These are phyloP conservation scores for Rhea pennata DNA, from an alignment of 2,113 vertebrate species.

Conservation along the genomic window DNA sequence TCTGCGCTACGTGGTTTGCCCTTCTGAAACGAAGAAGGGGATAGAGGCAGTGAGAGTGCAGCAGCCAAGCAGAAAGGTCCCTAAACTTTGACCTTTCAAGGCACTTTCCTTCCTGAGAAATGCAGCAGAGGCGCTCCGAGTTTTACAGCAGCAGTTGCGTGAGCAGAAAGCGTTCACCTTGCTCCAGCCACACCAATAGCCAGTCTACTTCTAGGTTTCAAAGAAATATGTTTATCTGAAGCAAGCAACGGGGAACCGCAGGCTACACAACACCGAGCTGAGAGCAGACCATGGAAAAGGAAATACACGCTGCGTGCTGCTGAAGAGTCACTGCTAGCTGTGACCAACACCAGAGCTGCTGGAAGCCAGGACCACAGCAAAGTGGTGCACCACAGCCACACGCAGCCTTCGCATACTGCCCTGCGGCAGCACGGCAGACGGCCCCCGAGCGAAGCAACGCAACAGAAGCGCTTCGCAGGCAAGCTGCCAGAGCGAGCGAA, in stretches of 20 bases:
- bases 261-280: rapidly evolving
- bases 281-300: neutral
- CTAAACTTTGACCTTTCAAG: neutral
- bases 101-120: neutral
- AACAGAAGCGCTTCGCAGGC: neutral
- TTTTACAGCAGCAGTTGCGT: rapidly evolving
- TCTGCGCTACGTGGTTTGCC: rapidly evolving
- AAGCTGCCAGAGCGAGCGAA: neutral
- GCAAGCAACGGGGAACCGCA: neutral
- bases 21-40: rapidly evolving
- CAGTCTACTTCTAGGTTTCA: neutral
- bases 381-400: neutral
- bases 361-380: neutral
- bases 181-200: rapidly evolving
- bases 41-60: neutral
- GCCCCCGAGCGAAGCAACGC: rapidly evolving
- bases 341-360: neutral
- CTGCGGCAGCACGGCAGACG: neutral
- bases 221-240: neutral
- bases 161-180: neutral
- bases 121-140: neutral
- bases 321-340: neutral
- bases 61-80: neutral
- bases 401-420: neutral
- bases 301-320: neutral